phyloP scores from a whole-genome alignment of 2,113 vertebrate genomes.

The Nestor notabilis region DNA sequence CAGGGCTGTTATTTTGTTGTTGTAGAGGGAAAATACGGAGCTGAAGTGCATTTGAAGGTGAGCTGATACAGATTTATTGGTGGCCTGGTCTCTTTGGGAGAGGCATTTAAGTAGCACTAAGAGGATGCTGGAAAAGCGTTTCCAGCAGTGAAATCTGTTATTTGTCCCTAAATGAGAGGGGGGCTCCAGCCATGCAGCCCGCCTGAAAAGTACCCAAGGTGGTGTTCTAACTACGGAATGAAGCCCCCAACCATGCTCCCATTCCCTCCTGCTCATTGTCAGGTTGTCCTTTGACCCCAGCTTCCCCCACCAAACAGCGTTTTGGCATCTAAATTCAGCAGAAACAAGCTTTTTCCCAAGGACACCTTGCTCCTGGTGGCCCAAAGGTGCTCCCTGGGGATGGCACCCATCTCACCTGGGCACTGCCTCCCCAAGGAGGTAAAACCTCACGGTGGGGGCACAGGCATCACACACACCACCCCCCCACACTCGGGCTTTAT shows the following conservation, averaged over 20 bases:
- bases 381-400: neutral
- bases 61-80: slow-evolving; percentile 18
- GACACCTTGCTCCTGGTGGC: neutral
- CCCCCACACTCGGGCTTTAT: neutral
- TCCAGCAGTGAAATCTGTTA: neutral
- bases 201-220: neutral
- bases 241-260: fast-evolving
- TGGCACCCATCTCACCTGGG: neutral
- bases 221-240: neutral
- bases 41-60: neutral
- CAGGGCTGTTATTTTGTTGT: neutral
- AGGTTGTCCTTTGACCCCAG: neutral
- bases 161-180: neutral
- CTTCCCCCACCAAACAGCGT: neutral
- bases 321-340: neutral
- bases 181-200: neutral
- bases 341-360: neutral
- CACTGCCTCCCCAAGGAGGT: neutral
- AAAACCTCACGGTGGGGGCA: neutral
- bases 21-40: slow-evolving; percentile 9
- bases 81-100: neutral
- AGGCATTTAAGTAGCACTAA: neutral
- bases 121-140: neutral
- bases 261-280: fast-evolving
- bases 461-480: no score